A percentile compares a stretch with the other conserved stretches of the same genome.
These are phyloP conservation scores for Beaufortia kweichowensis DNA, from an alignment of 2,113 vertebrate genomes.

Conservation along the genomic window DNA sequence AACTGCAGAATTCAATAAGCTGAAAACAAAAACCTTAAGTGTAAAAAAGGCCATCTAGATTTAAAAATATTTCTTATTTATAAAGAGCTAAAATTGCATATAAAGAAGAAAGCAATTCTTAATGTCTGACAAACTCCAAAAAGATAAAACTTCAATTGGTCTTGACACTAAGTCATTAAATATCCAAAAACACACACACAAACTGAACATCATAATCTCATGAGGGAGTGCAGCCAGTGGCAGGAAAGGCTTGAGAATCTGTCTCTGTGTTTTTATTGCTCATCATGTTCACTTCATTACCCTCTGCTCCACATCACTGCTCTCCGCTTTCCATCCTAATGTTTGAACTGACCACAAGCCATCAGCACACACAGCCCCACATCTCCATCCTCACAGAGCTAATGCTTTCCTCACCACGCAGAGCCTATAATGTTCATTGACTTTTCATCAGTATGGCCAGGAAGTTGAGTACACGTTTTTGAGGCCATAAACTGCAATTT, in stretches of 20 bases:
- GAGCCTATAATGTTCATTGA: not conserved
- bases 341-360: constrained; percentile 21
- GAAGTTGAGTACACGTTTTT: not conserved
- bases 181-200: constrained; percentile 7
- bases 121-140: too few relatives aligned
- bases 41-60: too few relatives aligned
- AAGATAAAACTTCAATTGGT: not conserved
- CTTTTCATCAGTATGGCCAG: not conserved
- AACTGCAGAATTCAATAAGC: not conserved
- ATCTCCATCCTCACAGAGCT: not conserved
- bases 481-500: not conserved
- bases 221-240: not conserved
- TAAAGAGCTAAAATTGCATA: too few relatives aligned
- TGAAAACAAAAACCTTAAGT: too few relatives aligned
- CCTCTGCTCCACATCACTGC: not conserved
- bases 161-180: not conserved
- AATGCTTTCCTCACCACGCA: not conserved
- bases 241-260: not conserved
- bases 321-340: constrained; percentile 7
- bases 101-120: too few relatives aligned
- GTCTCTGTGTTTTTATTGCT: not conserved
- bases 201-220: not conserved
- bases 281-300: constrained; percentile 32
- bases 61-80: too few relatives aligned
- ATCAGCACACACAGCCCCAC: not conserved